Percentiles rank a stretch among this genome's conserved stretches.
Evolutionary conservation across 2,888 invertebrate species (phyloP).

Genomic region (Drosophila mettleri): DNA sequence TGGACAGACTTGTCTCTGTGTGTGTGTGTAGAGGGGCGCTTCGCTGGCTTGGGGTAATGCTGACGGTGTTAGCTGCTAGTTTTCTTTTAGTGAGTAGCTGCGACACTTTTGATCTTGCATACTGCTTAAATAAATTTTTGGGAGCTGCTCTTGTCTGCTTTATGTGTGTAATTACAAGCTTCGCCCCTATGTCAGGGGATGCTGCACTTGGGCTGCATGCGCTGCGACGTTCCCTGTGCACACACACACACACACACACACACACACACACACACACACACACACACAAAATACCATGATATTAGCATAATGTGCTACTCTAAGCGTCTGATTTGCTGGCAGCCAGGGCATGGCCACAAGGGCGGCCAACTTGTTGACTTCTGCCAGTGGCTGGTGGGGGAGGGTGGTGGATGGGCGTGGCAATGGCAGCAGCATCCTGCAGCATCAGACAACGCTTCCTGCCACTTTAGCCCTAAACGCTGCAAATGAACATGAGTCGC

Average conservation of each 20-base stretch:
- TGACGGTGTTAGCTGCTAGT: too few species aligned
- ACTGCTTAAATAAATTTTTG: constrained; percentile 65
- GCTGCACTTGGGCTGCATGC: constrained; percentile 21
- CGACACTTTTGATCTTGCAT: constrained; percentile 6
- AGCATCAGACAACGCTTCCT: constrained; percentile 55
- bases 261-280: constrained; percentile 7
- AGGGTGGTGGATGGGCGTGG: not conserved
- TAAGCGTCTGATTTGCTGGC: constrained; percentile 70
- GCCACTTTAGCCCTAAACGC: constrained; percentile 72
- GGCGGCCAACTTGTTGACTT: constrained; percentile 74
- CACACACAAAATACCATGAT: constrained; percentile 57
- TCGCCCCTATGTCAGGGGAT: constrained; percentile 19
- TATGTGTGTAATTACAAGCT: constrained; percentile 70
- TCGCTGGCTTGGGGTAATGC: too few species aligned
- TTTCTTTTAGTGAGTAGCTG: constrained; percentile 3
- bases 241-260: constrained; percentile 5
- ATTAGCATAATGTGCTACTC: constrained; percentile 75
- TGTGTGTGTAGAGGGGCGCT: not conserved
- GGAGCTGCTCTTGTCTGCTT: constrained; percentile 60
- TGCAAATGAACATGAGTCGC: constrained; percentile 75
- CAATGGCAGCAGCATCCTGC: constrained; percentile 21
- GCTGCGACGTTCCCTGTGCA: constrained; percentile 1
- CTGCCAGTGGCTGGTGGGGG: not conserved
- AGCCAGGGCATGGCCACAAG: constrained; percentile 30
- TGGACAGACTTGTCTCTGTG: not conserved